Evolutionary conservation across 1,140 invertebrate species (phyloP).

Genomic region (Solen grandis): DNA sequence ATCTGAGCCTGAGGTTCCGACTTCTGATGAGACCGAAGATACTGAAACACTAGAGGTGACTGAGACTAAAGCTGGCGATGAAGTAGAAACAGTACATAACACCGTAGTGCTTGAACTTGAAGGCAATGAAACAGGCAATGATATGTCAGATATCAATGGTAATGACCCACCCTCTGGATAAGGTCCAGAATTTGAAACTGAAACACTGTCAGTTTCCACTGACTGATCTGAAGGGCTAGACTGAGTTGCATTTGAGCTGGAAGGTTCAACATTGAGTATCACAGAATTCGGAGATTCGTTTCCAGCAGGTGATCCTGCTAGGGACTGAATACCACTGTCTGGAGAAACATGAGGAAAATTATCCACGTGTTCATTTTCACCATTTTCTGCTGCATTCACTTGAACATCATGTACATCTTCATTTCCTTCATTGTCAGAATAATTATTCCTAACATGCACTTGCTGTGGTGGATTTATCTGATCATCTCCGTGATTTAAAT

Average conservation of each 20-base stretch:
- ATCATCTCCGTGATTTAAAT: too few relatives aligned
- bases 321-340: conserved; percentile 94
- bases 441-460: too few relatives aligned
- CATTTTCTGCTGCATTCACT: not conserved
- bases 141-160: too few relatives aligned
- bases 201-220: not conserved
- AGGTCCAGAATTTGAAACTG: not conserved
- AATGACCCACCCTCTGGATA: too few relatives aligned
- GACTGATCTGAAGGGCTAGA: not conserved
- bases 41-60: not conserved
- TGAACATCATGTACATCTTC: too few relatives aligned
- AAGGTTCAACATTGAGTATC: not conserved
- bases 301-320: conserved; percentile 89
- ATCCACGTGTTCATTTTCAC: conserved; percentile 12
- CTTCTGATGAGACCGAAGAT: not conserved
- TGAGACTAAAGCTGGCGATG: conserved; percentile 10
- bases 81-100: conserved; percentile 1
- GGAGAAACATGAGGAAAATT: conserved; percentile 87
- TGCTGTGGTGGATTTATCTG: too few relatives aligned
- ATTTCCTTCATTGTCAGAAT: too few relatives aligned
- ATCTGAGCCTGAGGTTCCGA: not conserved
- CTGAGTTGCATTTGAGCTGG: not conserved
- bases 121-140: not conserved
- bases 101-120: not conserved
- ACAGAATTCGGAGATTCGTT: conserved; percentile 61